These are phyloP conservation scores for Platycheirus albimanus DNA, from an alignment of 2,888 invertebrate genomes.

Conservation along the genomic window DNA sequence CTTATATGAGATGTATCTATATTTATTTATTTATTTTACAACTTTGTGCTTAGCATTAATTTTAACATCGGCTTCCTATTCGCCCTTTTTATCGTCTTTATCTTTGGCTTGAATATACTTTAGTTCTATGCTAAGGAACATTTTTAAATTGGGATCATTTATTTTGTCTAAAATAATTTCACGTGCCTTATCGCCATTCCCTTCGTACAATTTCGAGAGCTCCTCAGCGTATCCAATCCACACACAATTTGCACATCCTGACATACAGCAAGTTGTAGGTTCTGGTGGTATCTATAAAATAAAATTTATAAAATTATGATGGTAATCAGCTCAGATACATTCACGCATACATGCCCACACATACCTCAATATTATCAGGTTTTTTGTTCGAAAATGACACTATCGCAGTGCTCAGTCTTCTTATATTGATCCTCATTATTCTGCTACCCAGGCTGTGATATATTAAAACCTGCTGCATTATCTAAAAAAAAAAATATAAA, in stretches of 20 bases:
- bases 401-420: constrained; percentile 32
- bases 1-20: no score
- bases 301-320: constrained; percentile 10
- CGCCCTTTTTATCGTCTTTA: neutral
- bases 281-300: constrained; percentile 80
- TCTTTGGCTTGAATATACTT: constrained; percentile 79
- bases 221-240: constrained; percentile 95
- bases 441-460: constrained; percentile 39
- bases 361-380: constrained; percentile 42
- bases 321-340: neutral
- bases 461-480: constrained; percentile 46
- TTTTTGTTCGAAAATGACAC: constrained; percentile 33
- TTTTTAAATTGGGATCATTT: constrained; percentile 91
- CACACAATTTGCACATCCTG: constrained; percentile 96
- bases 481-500: constrained; percentile 52
- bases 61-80: no score
- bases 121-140: constrained; percentile 91
- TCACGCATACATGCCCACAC: neutral
- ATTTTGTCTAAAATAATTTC: constrained; percentile 89
- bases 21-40: no score
- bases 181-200: constrained; percentile 87
- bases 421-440: constrained; percentile 32
- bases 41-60: no score
- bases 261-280: constrained; percentile 95
- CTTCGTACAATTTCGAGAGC: constrained; percentile 85